Conservation (phyloP, 2,888 invertebrate species). For the Eupithecia abbreviata region DNA sequence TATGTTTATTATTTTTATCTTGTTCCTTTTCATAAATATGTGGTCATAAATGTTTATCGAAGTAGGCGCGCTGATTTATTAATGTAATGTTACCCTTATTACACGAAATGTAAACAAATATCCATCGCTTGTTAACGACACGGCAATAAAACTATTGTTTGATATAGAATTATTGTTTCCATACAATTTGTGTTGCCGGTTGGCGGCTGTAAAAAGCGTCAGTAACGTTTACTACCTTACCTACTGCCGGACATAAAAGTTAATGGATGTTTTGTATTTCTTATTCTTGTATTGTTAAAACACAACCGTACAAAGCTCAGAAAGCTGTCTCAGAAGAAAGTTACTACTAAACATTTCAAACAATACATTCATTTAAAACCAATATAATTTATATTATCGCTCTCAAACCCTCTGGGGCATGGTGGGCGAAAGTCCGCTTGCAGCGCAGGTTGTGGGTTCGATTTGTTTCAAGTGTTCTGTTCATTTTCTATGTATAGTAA, state of each 20-base stretch:
- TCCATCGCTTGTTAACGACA: conserved; percentile 51
- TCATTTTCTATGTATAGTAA: no score
- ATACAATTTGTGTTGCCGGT: conserved; percentile 37
- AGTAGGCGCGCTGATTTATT: conserved; percentile 35
- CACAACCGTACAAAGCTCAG: neutral
- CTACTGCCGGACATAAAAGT: conserved; percentile 12
- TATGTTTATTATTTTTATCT: neutral
- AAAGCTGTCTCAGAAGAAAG: neutral
- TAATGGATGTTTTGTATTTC: conserved; percentile 12
- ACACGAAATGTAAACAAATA: conserved; percentile 59
- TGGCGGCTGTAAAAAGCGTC: conserved; percentile 48
- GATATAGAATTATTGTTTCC: conserved; percentile 48
- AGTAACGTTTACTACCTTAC: conserved; percentile 22
- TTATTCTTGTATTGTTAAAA: conserved; percentile 8
- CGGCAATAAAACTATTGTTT: conserved; percentile 54
- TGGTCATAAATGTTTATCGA: conserved; percentile 16
- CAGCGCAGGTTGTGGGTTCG: no score
- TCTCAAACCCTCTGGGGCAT: neutral
- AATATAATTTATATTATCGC: neutral
- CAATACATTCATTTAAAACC: neutral
- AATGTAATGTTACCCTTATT: conserved; percentile 59
- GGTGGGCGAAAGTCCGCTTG: no score
- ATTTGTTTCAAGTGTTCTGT: no score
- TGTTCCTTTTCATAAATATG: neutral
- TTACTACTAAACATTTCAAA: neutral